Evolutionary conservation across 2,888 invertebrate species (phyloP).

Genomic region (Drosophila stalkeri): DNA sequence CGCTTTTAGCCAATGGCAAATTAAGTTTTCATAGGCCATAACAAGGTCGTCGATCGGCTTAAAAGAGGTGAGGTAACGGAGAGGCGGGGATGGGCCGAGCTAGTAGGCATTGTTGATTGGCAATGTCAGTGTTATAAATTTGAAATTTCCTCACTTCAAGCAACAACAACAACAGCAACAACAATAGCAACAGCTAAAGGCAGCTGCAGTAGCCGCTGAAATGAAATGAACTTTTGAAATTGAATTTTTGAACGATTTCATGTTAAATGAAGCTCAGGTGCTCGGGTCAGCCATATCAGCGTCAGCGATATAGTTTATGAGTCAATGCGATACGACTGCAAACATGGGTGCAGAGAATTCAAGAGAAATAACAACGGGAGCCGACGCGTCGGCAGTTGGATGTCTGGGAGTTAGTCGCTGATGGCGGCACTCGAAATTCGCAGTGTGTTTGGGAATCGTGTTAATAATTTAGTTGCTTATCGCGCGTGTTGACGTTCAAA

Average conservation of each 20-base stretch:
- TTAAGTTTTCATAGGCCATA: slow-evolving; percentile 72
- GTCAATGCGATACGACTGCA: slow-evolving; percentile 51
- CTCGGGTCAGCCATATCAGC: slow-evolving; percentile 54
- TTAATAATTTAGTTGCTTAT: slow-evolving; percentile 83
- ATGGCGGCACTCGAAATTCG: slow-evolving; percentile 45
- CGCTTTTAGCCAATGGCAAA: slow-evolving; percentile 52
- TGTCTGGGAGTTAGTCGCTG: slow-evolving; percentile 19
- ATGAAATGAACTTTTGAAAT: slow-evolving; percentile 57
- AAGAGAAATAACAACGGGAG: slow-evolving; percentile 72
- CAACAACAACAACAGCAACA: slow-evolving; percentile 14
- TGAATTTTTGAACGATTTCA: slow-evolving; percentile 70
- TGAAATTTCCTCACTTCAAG: slow-evolving; percentile 62
- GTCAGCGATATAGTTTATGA: slow-evolving; percentile 75
- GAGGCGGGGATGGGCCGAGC: not conserved
- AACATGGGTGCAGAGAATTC: slow-evolving; percentile 64
- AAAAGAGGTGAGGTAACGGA: too few relatives aligned
- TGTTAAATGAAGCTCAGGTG: slow-evolving; percentile 56
- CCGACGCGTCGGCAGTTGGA: slow-evolving; percentile 27
- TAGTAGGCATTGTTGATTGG: slow-evolving; percentile 53
- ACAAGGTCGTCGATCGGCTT: slow-evolving; percentile 44
- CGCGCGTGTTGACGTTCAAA: slow-evolving; percentile 80
- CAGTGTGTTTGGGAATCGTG: slow-evolving; percentile 64
- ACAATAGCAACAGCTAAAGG: slow-evolving; percentile 2
- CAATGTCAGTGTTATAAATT: slow-evolving; percentile 69
- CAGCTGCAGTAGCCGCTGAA: slow-evolving; percentile 13